phyloP scores from a whole-genome alignment of 1,140 invertebrate species.

The Caenorhabditis latens region DNA sequence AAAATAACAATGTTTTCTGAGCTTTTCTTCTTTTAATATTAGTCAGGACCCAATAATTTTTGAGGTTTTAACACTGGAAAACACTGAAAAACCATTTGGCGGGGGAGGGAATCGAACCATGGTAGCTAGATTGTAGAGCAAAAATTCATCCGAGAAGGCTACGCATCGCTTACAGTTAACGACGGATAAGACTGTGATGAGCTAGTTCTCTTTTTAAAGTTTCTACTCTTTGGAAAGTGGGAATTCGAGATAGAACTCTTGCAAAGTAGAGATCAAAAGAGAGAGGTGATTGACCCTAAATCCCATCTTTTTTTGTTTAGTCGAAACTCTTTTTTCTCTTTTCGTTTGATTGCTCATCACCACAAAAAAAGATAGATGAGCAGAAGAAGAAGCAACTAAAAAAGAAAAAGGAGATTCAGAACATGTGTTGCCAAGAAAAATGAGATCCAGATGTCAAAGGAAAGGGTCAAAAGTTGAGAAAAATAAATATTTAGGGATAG shows the following conservation, averaged over 20 bases:
- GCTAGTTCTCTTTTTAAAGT: no score
- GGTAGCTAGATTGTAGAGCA: no score
- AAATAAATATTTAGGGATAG: background rate
- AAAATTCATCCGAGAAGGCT: no score
- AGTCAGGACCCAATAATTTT: no score
- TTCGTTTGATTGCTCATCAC: background rate
- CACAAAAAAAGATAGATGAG: background rate
- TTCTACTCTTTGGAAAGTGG: no score
- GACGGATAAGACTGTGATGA: no score
- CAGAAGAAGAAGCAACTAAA: background rate
- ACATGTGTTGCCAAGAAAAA: conserved; percentile 49
- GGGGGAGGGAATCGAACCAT: no score
- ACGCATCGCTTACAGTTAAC: no score
- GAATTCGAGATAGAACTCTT: no score
- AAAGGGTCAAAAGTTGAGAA: background rate
- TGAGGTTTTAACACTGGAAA: no score
- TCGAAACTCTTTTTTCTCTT: background rate
- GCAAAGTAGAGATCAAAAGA: background rate
- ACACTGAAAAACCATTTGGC: no score
- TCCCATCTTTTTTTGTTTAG: background rate
- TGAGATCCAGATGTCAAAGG: conserved; percentile 16
- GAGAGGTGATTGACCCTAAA: background rate
- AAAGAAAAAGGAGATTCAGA: background rate
- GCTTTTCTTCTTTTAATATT: background rate
- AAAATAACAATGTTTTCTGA: conserved; percentile 12